These are phyloP conservation scores for Alethe castanea DNA, from an alignment of 2,113 vertebrate genomes.

Conservation along the genomic window DNA sequence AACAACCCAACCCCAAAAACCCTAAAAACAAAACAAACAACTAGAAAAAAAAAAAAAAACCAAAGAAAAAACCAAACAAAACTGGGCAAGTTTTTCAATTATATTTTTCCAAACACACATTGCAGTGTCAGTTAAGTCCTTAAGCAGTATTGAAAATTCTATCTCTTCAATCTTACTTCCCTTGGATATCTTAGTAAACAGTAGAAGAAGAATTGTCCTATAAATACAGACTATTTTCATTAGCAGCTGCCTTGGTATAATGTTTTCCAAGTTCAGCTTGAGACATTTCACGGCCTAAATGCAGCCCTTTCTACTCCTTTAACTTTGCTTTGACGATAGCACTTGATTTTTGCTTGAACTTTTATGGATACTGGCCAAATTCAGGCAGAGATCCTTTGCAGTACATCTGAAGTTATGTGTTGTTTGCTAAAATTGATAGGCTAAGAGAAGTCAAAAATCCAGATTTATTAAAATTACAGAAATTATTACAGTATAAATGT, in stretches of 20 bases:
- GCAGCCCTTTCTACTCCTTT: not conserved
- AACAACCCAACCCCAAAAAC: not conserved
- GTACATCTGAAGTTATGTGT: not conserved
- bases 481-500: not conserved
- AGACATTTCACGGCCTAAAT: not conserved
- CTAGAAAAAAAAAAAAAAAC: no score
- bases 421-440: not conserved
- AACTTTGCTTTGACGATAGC: not conserved
- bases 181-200: not conserved
- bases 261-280: not conserved
- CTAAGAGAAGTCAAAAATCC: not conserved
- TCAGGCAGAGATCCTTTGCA: not conserved
- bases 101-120: fast-evolving
- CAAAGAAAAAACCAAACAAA: no score
- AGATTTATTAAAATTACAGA: not conserved
- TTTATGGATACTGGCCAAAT: not conserved
- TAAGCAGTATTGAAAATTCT: not conserved
- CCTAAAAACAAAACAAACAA: not conserved
- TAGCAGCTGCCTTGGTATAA: not conserved
- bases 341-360: not conserved
- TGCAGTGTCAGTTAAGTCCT: not conserved
- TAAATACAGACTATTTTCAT: not conserved
- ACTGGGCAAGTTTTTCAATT: not conserved
- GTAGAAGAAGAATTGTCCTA: not conserved
- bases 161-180: not conserved